Evolutionary conservation across 2,888 invertebrate species (phyloP).

Genomic region (Sympetrum striolatum): DNA sequence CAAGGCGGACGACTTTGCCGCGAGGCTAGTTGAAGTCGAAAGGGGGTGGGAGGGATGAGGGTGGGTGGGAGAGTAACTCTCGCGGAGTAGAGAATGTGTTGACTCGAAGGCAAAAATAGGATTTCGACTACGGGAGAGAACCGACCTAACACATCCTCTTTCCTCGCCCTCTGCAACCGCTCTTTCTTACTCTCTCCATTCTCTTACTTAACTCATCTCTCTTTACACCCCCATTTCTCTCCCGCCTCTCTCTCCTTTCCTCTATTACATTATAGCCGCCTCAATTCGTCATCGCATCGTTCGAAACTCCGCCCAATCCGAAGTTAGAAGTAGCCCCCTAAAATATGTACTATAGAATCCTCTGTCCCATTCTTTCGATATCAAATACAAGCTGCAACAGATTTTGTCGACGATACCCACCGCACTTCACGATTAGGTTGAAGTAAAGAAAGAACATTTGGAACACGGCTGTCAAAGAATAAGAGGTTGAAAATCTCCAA

Average conservation of each 20-base stretch:
- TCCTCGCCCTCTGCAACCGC: background rate
- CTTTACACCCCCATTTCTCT: no score
- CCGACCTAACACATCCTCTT: background rate
- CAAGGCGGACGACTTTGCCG: background rate
- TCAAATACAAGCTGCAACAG: background rate
- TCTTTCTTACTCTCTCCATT: background rate
- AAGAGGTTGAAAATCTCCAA: no score
- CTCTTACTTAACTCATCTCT: background rate
- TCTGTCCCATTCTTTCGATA: no score
- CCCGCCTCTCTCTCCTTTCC: background rate
- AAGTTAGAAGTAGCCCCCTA: background rate
- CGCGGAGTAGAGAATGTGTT: constrained; percentile 23
- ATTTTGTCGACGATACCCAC: no score
- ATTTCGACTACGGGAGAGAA: background rate
- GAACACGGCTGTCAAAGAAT: no score
- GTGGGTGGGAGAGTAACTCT: background rate
- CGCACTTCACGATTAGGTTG: no score
- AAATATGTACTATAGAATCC: no score
- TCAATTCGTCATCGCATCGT: no score
- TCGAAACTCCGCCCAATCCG: no score
- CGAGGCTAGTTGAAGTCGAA: background rate
- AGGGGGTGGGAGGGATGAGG: background rate
- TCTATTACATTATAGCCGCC: background rate
- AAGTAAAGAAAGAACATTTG: no score
- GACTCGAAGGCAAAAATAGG: constrained; percentile 33